Evolutionary conservation across 2,797 vertebrate species (phyloP).

Genomic region (Eulemur mongoz): DNA sequence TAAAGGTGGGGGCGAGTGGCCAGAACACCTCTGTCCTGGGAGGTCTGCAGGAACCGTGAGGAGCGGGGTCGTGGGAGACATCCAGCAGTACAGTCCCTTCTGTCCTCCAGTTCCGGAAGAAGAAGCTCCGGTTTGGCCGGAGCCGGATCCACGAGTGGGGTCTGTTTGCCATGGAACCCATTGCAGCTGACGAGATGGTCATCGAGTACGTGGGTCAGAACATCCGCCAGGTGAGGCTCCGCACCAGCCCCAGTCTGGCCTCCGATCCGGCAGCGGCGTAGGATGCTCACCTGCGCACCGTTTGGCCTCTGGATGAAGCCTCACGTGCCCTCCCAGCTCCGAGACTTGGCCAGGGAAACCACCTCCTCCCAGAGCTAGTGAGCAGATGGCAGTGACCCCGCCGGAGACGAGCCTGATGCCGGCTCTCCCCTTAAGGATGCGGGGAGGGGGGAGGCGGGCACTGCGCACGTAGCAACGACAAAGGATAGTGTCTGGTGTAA

Average conservation of each 20-base stretch:
- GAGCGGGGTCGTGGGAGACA: background rate
- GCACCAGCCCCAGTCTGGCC: background rate
- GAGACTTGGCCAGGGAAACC: background rate
- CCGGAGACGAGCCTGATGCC: background rate
- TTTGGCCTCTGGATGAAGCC: background rate
- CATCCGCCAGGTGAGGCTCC: conserved; percentile 91
- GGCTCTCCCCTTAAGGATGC: background rate
- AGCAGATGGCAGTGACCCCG: background rate
- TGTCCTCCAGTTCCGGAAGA: conserved; percentile 92
- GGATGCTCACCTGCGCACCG: background rate
- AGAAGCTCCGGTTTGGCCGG: conserved; percentile 94
- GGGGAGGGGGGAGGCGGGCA: background rate
- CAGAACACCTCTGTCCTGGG: background rate
- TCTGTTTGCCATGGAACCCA: conserved; percentile 95
- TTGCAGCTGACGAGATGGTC: conserved; percentile 96
- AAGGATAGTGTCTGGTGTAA: background rate
- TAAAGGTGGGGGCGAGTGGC: background rate
- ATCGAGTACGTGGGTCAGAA: conserved; percentile 97
- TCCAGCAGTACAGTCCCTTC: background rate
- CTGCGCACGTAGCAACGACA: background rate
- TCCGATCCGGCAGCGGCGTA: background rate
- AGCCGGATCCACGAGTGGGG: conserved; percentile 97
- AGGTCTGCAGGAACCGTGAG: background rate
- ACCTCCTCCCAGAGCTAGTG: background rate
- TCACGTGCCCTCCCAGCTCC: background rate